phyloP scores from a whole-genome alignment of 2,888 invertebrate genomes.

The Drosophila fulvimacula region DNA sequence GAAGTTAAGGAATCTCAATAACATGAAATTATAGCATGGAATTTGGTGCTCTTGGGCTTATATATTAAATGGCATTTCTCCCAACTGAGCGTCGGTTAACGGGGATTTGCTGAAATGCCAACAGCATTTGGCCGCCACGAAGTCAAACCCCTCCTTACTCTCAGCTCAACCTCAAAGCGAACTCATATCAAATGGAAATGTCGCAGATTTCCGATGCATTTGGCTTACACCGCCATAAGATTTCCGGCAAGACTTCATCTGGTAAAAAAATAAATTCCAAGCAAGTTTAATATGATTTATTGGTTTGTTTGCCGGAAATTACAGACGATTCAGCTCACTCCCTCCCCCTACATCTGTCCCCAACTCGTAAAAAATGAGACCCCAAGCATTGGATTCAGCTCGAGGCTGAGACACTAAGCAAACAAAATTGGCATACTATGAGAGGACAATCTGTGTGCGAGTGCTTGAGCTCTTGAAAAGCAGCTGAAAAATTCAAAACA shows the following conservation, averaged over 20 bases:
- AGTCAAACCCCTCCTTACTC: neutral
- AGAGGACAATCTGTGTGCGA: slow-evolving; percentile 42
- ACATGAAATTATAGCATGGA: neutral
- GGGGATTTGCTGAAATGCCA: neutral
- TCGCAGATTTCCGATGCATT: slow-evolving; percentile 69
- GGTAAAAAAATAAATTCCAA: slow-evolving; percentile 41
- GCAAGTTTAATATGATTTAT: slow-evolving; percentile 83
- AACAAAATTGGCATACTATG: slow-evolving; percentile 72
- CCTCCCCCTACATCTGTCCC: slow-evolving; percentile 44
- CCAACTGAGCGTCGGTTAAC: neutral
- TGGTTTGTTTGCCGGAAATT: slow-evolving; percentile 83
- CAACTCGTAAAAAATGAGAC: slow-evolving; percentile 35
- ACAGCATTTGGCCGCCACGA: neutral
- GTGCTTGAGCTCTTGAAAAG: slow-evolving; percentile 45
- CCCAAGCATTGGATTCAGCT: slow-evolving; percentile 5
- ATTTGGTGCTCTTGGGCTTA: neutral
- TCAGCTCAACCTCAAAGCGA: neutral
- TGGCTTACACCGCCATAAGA: slow-evolving; percentile 55
- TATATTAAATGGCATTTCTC: neutral
- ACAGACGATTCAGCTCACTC: slow-evolving; percentile 62
- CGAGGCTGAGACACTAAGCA: slow-evolving; percentile 49
- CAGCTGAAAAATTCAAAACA: slow-evolving; percentile 78
- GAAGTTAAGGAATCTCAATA: neutral
- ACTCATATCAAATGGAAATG: slow-evolving; percentile 60
- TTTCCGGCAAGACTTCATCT: slow-evolving; percentile 53